Conservation (phyloP, 2,113 vertebrate genomes). For the Ctenomys sociabilis region DNA sequence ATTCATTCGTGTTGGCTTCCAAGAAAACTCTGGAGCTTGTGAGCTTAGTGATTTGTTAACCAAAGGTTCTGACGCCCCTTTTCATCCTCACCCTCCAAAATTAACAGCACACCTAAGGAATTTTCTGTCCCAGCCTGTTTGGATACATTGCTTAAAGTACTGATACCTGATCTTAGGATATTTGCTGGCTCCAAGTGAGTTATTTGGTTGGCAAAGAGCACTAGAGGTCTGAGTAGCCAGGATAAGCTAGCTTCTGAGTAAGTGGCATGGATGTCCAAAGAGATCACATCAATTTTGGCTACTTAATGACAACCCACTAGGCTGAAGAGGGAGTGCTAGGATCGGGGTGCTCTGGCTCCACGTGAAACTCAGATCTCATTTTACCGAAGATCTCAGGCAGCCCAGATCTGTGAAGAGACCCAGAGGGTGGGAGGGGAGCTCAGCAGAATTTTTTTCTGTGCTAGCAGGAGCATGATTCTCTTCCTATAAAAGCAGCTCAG, state of each 20-base stretch:
- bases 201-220: neutral
- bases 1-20: neutral
- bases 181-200: constrained; percentile 6
- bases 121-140: neutral
- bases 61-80: neutral
- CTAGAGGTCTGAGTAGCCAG: neutral
- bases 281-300: constrained; percentile 43
- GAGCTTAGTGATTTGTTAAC: constrained; percentile 25
- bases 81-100: neutral
- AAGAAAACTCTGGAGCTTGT: neutral
- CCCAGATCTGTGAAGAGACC: neutral
- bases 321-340: constrained; percentile 8
- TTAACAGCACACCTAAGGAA: neutral
- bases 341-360: constrained; percentile 31
- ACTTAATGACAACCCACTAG: neutral
- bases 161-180: neutral
- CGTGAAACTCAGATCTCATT: constrained; percentile 49
- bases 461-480: constrained; percentile 54
- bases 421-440: neutral
- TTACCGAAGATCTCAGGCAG: constrained; percentile 43
- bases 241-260: neutral
- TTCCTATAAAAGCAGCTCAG: constrained; percentile 62
- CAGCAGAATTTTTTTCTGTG: constrained; percentile 15
- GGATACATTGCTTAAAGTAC: neutral
- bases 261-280: neutral